These are phyloP conservation scores for Agrilus biguttatus DNA, from an alignment of 2,888 invertebrate species.

Conservation along the genomic window DNA sequence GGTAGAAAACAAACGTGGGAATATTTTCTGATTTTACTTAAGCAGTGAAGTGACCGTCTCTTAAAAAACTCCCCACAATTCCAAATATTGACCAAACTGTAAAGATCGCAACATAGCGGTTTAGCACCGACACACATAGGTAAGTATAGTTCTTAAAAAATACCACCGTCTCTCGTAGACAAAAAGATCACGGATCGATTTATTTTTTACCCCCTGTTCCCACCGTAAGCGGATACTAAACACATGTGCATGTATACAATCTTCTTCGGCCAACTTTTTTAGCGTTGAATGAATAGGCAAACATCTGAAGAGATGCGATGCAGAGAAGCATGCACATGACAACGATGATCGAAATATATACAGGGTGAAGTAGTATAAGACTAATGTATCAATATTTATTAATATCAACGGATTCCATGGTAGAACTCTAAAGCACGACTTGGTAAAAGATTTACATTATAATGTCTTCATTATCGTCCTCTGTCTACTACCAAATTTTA, in stretches of 20 bases:
- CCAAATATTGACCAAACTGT: constrained; percentile 29
- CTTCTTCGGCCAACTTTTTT: constrained; percentile 12
- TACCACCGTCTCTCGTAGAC: background rate
- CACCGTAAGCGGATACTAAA: constrained; percentile 26
- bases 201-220: constrained; percentile 25
- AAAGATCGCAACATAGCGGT: constrained; percentile 22
- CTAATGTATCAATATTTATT: background rate
- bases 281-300: constrained; percentile 14
- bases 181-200: constrained; percentile 11
- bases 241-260: constrained; percentile 23
- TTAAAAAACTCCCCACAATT: constrained; percentile 6
- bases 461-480: too few relatives aligned
- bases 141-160: constrained; percentile 4
- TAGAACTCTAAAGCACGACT: too few relatives aligned
- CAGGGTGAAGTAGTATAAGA: constrained; percentile 1
- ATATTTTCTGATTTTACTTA: too few relatives aligned
- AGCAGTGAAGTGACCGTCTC: background rate
- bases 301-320: constrained; percentile 5
- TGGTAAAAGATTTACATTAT: too few relatives aligned
- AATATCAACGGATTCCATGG: too few relatives aligned
- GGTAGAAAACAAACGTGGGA: too few relatives aligned
- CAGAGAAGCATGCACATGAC: too few relatives aligned
- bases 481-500: too few relatives aligned
- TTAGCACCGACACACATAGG: constrained; percentile 12
- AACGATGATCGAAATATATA: too few relatives aligned